Base-by-base conservation (phyloP, 2,113 vertebrate species). In the Chlorodrepanis virens region DNA sequence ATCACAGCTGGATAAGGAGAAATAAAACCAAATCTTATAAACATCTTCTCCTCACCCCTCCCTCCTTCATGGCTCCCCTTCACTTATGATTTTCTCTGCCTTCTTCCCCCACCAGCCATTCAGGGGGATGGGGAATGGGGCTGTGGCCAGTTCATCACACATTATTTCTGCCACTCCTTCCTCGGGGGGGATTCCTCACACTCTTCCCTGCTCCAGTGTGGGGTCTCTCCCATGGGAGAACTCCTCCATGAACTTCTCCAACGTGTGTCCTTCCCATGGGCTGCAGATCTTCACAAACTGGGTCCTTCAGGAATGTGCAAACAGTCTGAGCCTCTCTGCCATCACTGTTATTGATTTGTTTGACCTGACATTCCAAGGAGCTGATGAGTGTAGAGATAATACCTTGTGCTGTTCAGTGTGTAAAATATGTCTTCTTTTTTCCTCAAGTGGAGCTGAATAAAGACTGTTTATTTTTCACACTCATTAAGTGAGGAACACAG, bases 381-480 rank as follows among this genome's bases (percentile, higher is more conserved):
- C 45, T 90, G 76, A 42, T 52, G 80, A 83, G 49, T 76, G 39
- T 7, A 53, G 83, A 72, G 94, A 75, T 60, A 92, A 68, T 87
- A 89, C 59, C 63, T 80, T 53, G 61, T 92, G 80, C 70, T 85
- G 39, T 68, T 92, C 40, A 2, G 39, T 64, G 42, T 47, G 40
- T 81, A 71, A 88, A 90, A 90, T 59, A 54, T 21, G 33, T 33
- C 7, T 14, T 63, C 59, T 64, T 87, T 85, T 90, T 69, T 33
- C 33, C 64, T 68, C 60, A 67, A 71, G 50, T 67, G 56, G 37
- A 89, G 35, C 68, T 83, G 85, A 80, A 72, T 94, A 90, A 88
- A 92, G 40, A 45, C 68, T 93, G 56, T 95, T 93, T 97, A 90
- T 93, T 94, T 94, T 92, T 93, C 91, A 87, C 29, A 40, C 19